Conservation (phyloP, 2,888 invertebrate genomes). For the Agriotes lineatus region DNA sequence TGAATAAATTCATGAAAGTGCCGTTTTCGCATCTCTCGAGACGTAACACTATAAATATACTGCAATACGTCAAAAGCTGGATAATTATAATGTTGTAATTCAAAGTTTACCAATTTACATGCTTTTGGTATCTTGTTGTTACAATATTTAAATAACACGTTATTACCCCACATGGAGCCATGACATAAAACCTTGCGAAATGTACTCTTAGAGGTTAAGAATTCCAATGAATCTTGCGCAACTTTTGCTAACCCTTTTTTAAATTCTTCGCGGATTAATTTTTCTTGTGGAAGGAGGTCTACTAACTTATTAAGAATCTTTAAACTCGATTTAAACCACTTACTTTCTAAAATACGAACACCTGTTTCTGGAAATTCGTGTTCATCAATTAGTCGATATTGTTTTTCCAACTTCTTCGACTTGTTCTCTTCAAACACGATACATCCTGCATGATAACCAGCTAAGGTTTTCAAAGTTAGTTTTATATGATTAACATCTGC, state of each 20-base stretch:
- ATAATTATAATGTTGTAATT: conserved; percentile 69
- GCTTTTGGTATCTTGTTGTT: conserved; percentile 45
- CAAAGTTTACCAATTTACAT: conserved; percentile 58
- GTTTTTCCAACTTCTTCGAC: conserved; percentile 31
- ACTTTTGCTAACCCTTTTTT: background rate
- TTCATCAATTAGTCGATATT: conserved; percentile 48
- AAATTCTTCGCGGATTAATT: background rate
- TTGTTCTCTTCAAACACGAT: conserved; percentile 53
- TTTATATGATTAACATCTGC: conserved; percentile 47
- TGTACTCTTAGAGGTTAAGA: conserved; percentile 51
- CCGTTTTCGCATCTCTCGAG: conserved; percentile 43
- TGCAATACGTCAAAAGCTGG: conserved; percentile 73
- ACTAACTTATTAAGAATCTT: conserved; percentile 27
- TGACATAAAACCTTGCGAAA: conserved; percentile 61
- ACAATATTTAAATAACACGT: conserved; percentile 55
- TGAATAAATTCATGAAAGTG: conserved; percentile 44
- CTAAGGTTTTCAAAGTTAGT: conserved; percentile 50
- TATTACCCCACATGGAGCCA: conserved; percentile 58
- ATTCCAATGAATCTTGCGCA: background rate
- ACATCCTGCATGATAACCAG: conserved; percentile 55
- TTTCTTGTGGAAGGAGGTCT: conserved; percentile 16
- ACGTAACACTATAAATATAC: conserved; percentile 49
- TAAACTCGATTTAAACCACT: conserved; percentile 6
- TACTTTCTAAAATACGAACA: background rate
- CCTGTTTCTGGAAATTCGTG: background rate